phyloP scores from a whole-genome alignment of 2,797 vertebrate species.

The Psittacula derbiana region DNA sequence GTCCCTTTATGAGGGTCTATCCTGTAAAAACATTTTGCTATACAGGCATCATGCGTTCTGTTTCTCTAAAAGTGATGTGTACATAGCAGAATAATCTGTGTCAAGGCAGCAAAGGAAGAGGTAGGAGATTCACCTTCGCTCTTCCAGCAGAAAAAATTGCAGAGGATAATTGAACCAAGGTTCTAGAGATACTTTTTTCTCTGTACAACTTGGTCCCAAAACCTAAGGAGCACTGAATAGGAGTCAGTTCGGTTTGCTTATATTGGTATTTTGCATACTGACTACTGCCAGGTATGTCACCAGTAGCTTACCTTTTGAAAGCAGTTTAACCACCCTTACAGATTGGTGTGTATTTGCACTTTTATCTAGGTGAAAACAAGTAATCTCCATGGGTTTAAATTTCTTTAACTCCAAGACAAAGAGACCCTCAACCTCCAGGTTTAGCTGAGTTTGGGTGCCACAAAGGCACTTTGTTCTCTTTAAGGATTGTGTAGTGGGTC shows the following conservation, averaged over 20 bases:
- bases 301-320: not conserved
- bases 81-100: not conserved
- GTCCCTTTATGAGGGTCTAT: not conserved
- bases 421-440: not conserved
- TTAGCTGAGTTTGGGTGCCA: not conserved
- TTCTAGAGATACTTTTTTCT: not conserved
- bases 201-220: not conserved
- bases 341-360: not conserved
- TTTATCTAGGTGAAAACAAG: not conserved
- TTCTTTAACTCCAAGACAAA: not conserved
- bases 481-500: not conserved
- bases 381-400: not conserved
- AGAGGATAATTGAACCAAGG: not conserved
- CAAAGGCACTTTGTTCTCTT: not conserved
- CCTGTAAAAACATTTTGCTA: not conserved
- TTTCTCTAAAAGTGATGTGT: not conserved
- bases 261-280: not conserved
- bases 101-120: not conserved
- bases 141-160: not conserved
- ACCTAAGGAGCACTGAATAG: not conserved
- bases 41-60: not conserved
- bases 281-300: not conserved
- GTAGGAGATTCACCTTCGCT: not conserved
- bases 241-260: not conserved
- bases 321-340: not conserved